Evolutionary conservation across 2,888 invertebrate species (phyloP), one percentile per base, ranked within the genome.

Genomic region (Phalera bucephala): DNA sequence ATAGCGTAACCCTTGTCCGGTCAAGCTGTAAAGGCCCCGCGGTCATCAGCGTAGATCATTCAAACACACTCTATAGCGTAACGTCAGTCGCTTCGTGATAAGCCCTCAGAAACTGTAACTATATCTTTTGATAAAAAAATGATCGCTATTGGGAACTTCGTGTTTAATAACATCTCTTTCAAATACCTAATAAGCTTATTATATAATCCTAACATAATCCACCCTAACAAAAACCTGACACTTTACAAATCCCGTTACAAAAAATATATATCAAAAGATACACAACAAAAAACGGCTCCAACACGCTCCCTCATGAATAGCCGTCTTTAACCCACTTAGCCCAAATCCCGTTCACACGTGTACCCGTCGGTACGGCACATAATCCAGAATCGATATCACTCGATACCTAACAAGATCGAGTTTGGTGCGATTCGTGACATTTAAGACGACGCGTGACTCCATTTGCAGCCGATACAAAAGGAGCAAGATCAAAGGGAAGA

Each of bases 361-460:
- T 56, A 43, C 47, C 43, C 53, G 36, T 38, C 37, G 35, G 49
- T 48, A 48, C 46, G 52, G 47, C 47, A 46, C 40, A 52, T 67
- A 66, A 74, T 68, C 67, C 55, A 47, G 57, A 67, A 71, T 72
- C 74, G 65, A 77, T 76, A 74, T 59, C 61, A 65, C 57, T 67
- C 64, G 64, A 71, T 68, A 64, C 62, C 57, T 61, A 68, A 69
- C 64, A 61, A 69, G 65, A 77, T 79, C 68, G 74, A 74, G 69
- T 74, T 69, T 64, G 62, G 64, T 59, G 53, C 66, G 64, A 72
- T 72, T 77, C 74, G 77, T 72, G 69, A 72, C 72, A 66, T 80
- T 80, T 79, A 79, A 74, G 67, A 58, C 63, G 48, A 64, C 64
- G 72, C 81, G 81, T 81, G 82, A 82, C 80, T 80, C 72, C 72